phyloP scores from a whole-genome alignment of 2,888 invertebrate species.

The Pyrocoelia pectoralis region DNA sequence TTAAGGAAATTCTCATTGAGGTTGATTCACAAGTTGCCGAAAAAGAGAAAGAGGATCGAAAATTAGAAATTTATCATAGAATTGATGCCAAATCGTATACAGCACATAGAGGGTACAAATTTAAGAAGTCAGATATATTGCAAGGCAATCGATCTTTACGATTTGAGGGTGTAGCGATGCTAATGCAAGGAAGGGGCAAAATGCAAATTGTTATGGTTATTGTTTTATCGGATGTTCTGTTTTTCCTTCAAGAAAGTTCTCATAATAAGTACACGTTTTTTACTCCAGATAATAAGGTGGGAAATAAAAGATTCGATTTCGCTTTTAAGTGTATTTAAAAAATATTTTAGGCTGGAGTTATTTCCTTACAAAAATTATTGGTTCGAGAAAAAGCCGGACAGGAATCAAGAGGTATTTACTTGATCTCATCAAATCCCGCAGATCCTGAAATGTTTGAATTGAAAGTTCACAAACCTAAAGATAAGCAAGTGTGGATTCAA shows the following conservation, averaged over 20 bases:
- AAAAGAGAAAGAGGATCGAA: conserved; percentile 87
- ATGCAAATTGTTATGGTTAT: conserved; percentile 89
- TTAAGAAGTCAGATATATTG: conserved; percentile 91
- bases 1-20: conserved; percentile 89
- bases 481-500: conserved; percentile 90
- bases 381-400: conserved; percentile 95
- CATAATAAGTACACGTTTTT: conserved; percentile 89
- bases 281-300: conserved; percentile 91
- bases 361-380: conserved; percentile 88
- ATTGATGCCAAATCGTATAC: conserved; percentile 94
- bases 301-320: conserved; percentile 3
- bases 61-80: conserved; percentile 89
- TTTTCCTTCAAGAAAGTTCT: conserved; percentile 91
- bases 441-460: conserved; percentile 98
- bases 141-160: conserved; percentile 83
- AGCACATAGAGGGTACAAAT: conserved; percentile 83
- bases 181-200: conserved; percentile 92
- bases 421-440: conserved; percentile 90
- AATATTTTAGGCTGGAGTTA: conserved; percentile 81
- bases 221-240: conserved; percentile 89
- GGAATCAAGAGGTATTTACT: conserved; percentile 87
- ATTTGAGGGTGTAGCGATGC: conserved; percentile 87
- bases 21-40: conserved; percentile 94
- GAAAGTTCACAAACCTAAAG: conserved; percentile 86
- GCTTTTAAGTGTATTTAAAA: conserved; percentile 1